Percentiles rank a stretch among this genome's conserved stretches.
These are phyloP conservation scores for Argya squamiceps DNA, from an alignment of 2,797 vertebrate species.

Conservation along the genomic window DNA sequence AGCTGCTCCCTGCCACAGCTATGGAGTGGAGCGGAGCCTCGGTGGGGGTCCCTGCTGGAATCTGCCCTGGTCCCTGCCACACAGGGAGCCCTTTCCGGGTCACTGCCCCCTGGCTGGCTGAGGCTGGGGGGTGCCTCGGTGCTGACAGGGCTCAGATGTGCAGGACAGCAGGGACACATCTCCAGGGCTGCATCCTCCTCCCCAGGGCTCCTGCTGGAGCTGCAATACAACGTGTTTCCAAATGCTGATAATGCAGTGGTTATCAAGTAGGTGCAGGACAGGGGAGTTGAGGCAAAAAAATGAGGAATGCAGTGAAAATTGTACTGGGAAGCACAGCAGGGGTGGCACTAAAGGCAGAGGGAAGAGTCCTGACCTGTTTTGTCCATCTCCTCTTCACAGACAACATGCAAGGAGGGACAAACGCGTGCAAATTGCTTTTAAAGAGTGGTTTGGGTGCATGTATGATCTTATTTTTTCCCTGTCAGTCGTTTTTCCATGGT, in stretches of 20 bases:
- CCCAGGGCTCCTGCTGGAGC: not conserved
- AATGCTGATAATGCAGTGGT: not conserved
- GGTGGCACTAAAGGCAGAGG: not conserved
- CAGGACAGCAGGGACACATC: not conserved
- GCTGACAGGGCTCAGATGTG: not conserved
- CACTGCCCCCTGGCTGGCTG: not conserved
- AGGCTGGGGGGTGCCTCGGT: rapidly evolving
- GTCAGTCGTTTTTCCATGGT: not conserved
- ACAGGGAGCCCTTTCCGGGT: not conserved
- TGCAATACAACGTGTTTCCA: rapidly evolving
- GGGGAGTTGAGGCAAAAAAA: not conserved
- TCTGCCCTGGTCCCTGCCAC: not conserved
- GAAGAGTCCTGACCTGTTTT: not conserved
- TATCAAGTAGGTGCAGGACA: no score
- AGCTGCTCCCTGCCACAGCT: not conserved
- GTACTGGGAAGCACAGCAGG: not conserved
- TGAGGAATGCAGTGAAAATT: not conserved
- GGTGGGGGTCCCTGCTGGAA: rapidly evolving
- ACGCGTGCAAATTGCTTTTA: not conserved
- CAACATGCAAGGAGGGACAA: not conserved
- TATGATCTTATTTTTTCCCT: not conserved
- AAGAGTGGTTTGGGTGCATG: not conserved
- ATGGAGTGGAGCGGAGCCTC: not conserved
- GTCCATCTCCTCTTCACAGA: not conserved
- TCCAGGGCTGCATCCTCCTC: not conserved